These are phyloP conservation scores for Terrapene triunguis DNA, from an alignment of 2,113 vertebrate species.

Conservation along the genomic window DNA sequence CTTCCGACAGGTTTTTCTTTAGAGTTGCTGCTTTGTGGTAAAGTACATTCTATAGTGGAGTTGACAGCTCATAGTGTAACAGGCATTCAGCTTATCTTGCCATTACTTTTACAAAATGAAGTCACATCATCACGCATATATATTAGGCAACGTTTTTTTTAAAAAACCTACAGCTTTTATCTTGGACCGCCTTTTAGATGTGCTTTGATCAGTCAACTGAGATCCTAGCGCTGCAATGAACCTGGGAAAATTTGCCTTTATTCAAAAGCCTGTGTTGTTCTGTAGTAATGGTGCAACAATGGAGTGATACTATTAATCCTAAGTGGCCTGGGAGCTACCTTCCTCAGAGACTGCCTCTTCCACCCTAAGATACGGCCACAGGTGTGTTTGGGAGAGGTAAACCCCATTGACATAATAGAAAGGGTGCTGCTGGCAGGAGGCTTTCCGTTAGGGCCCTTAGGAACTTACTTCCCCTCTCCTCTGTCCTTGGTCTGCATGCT, in stretches of 20 bases:
- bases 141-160: background rate
- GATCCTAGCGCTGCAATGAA: background rate
- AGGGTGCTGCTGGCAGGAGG: background rate
- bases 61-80: rapidly evolving
- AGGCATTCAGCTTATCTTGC: background rate
- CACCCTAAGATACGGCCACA: background rate
- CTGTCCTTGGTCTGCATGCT: background rate
- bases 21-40: background rate
- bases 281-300: background rate
- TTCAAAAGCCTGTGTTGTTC: background rate
- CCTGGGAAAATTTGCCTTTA: background rate
- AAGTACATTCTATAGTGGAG: background rate
- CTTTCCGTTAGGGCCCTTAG: background rate
- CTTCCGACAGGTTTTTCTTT: background rate
- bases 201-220: background rate
- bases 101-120: background rate
- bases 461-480: too few species aligned
- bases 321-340: background rate
- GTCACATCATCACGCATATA: background rate
- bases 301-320: background rate
- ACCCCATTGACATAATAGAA: background rate
- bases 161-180: background rate
- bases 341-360: background rate
- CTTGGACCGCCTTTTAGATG: background rate
- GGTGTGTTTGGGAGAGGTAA: background rate